Evolutionary conservation across 1,140 invertebrate genomes (phyloP).

Genomic region (Grapholita molesta): DNA sequence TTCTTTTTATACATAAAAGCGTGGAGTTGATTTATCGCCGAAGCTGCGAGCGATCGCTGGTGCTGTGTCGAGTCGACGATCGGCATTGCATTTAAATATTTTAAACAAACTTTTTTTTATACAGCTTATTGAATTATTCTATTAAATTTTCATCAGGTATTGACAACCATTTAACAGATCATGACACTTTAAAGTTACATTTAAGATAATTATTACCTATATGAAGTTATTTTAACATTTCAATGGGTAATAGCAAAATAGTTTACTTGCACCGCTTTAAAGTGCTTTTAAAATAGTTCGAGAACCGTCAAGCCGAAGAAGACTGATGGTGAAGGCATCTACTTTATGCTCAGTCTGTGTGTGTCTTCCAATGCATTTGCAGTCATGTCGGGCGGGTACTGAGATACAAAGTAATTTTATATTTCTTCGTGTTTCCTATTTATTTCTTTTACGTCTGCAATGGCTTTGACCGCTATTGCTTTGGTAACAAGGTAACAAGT

Average conservation of each 20-base stretch:
- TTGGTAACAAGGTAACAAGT: too few relatives aligned
- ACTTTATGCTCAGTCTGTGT: slow-evolving; percentile 3
- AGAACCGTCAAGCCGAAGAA: slow-evolving; percentile 29
- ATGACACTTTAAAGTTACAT: too few relatives aligned
- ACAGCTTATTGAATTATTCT: background rate
- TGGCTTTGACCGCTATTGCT: too few relatives aligned
- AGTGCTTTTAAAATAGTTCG: slow-evolving; percentile 39
- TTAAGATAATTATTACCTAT: too few relatives aligned
- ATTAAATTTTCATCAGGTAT: background rate
- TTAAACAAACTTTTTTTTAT: slow-evolving; percentile 44
- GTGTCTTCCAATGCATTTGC: background rate
- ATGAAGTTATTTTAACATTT: too few relatives aligned
- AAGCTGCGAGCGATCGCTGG: slow-evolving; percentile 49
- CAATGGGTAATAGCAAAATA: background rate
- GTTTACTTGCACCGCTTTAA: slow-evolving; percentile 4
- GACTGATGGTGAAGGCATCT: slow-evolving; percentile 32
- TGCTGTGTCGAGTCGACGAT: slow-evolving; percentile 62
- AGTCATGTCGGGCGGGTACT: background rate
- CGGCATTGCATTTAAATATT: slow-evolving; percentile 71
- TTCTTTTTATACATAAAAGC: slow-evolving; percentile 69
- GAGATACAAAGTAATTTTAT: background rate
- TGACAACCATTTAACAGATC: too few relatives aligned
- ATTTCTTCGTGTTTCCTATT: background rate
- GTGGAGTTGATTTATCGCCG: slow-evolving; percentile 70
- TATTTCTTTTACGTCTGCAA: too few relatives aligned